Conservation (phyloP, 2,797 vertebrate species). For the Craterocephalus amniculus region DNA sequence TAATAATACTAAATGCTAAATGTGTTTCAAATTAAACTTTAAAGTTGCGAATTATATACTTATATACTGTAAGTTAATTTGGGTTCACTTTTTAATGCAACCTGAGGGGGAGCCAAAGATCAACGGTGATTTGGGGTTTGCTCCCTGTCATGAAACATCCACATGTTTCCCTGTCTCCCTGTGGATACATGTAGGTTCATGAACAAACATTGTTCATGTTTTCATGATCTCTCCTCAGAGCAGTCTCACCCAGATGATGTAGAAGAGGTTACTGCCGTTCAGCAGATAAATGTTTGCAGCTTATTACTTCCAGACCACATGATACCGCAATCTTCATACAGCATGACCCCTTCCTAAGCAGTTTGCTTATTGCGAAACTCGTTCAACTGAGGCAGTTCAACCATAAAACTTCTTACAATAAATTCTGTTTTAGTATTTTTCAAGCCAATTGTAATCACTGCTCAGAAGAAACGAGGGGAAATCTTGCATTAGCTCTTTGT, state of each 20-base stretch:
- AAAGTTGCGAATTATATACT: neutral
- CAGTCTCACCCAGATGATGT: slow-evolving; percentile 33
- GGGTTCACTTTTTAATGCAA: slow-evolving; percentile 9
- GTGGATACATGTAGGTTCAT: neutral
- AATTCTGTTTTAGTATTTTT: neutral
- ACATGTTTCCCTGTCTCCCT: slow-evolving; percentile 12
- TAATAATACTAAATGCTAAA: neutral
- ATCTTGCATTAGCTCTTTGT: slow-evolving; percentile 2
- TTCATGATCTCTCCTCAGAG: slow-evolving; percentile 10
- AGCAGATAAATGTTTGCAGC: slow-evolving; percentile 52
- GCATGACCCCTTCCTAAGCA: slow-evolving; percentile 3
- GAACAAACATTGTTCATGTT: slow-evolving; percentile 16
- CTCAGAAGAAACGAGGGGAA: neutral
- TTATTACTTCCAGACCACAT: slow-evolving; percentile 54
- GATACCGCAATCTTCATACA: slow-evolving; percentile 38
- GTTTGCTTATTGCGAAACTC: slow-evolving; percentile 6
- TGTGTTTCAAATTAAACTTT: neutral
- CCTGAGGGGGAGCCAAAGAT: slow-evolving; percentile 54
- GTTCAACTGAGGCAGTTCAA: neutral
- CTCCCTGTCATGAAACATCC: neutral
- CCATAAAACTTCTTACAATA: neutral
- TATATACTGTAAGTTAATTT: neutral
- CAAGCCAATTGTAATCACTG: neutral
- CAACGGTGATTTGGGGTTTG: neutral
- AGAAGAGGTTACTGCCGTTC: slow-evolving; percentile 27